Percentiles rank a stretch among this genome's conserved stretches.
Conservation (phyloP, 1,140 invertebrate species). For the Gryllus bimaculatus region DNA sequence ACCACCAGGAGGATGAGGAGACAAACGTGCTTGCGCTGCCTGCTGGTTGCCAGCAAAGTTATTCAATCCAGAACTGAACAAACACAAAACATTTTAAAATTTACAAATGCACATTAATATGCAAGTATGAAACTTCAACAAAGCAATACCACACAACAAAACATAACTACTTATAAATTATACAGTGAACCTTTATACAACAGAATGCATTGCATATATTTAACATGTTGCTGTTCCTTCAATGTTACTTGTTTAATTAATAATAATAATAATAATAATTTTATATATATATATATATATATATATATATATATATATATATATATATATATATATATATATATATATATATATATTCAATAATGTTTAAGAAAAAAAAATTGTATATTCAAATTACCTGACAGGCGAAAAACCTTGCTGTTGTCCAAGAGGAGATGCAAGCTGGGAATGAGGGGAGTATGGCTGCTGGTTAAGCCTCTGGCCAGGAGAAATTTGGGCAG, state of each 20-base stretch:
- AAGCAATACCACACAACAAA: background rate
- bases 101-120: slow-evolving; percentile 5
- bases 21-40: slow-evolving; percentile 27
- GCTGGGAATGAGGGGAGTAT: slow-evolving; percentile 37
- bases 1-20: slow-evolving; percentile 26
- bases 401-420: slow-evolving; percentile 33
- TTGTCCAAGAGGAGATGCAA: slow-evolving; percentile 25
- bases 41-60: slow-evolving; percentile 20
- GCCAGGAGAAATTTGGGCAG: slow-evolving; percentile 30
- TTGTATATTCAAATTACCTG: slow-evolving; percentile 23
- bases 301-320: too few species aligned
- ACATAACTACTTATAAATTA: background rate
- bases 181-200: background rate
- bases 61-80: slow-evolving; percentile 1
- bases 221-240: too few species aligned
- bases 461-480: slow-evolving; percentile 34
- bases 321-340: too few species aligned
- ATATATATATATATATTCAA: background rate
- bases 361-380: background rate
- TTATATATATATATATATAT: too few species aligned
- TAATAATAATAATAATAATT: too few species aligned
- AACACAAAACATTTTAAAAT: background rate
- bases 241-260: too few species aligned
- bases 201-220: background rate
- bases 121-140: background rate